Percentiles rank a stretch among this genome's conserved stretches.
Conservation (phyloP, 1,140 invertebrate genomes). For the Drosophila lowei region DNA sequence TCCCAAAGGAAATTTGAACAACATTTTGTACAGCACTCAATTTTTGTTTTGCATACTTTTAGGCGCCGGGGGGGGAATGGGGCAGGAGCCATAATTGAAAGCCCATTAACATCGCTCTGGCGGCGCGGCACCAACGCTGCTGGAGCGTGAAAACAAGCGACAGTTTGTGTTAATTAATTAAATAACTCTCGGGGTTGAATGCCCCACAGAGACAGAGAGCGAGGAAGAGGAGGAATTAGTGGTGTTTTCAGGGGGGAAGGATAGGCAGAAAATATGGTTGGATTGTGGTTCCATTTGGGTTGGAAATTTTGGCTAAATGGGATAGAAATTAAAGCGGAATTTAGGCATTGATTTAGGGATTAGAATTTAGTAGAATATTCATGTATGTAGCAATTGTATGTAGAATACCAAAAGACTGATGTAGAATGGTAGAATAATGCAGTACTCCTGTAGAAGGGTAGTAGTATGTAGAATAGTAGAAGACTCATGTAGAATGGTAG, state of each 20-base stretch:
- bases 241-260: not conserved
- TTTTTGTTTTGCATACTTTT: constrained; percentile 35
- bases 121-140: constrained; percentile 8
- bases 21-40: constrained; percentile 11
- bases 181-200: constrained; percentile 48
- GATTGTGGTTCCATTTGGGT: not conserved
- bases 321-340: too few species aligned
- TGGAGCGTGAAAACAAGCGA: constrained; percentile 68
- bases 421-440: too few species aligned
- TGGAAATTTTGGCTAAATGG: not conserved
- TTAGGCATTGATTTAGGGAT: too few species aligned
- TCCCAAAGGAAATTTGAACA: not conserved
- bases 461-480: too few species aligned
- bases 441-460: too few species aligned
- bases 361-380: too few species aligned
- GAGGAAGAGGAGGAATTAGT: constrained; percentile 30
- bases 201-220: not conserved
- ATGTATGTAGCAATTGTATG: too few species aligned
- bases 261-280: too few species aligned
- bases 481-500: too few species aligned
- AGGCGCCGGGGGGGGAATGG: constrained; percentile 1
- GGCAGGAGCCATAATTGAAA: constrained; percentile 59
- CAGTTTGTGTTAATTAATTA: constrained; percentile 76
- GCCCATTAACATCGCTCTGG: constrained; percentile 63
- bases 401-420: too few species aligned